These are phyloP conservation scores for Paedocypris sp. DNA, from an alignment of 2,113 vertebrate genomes.

Conservation along the genomic window DNA sequence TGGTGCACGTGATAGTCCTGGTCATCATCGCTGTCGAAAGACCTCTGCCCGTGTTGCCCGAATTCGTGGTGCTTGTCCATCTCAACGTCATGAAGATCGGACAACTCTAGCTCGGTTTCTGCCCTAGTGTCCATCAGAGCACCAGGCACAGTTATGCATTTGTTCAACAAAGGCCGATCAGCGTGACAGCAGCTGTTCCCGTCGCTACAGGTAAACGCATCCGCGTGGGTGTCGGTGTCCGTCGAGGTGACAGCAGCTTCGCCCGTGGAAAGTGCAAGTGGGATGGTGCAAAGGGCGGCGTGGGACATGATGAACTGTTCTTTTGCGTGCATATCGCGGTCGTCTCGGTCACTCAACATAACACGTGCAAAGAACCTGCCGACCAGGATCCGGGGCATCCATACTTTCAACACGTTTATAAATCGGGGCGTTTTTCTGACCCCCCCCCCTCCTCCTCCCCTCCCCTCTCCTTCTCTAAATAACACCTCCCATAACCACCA, in stretches of 20 bases:
- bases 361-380: background rate
- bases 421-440: background rate
- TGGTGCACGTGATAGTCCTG: background rate
- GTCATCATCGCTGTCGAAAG: slow-evolving; percentile 8
- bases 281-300: slow-evolving; percentile 19
- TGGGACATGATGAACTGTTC: slow-evolving; percentile 23
- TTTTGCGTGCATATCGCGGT: background rate
- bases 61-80: slow-evolving; percentile 7
- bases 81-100: background rate
- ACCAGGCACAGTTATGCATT: slow-evolving; percentile 20
- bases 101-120: background rate
- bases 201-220: background rate
- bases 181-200: background rate
- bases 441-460: background rate
- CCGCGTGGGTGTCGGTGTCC: background rate
- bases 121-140: background rate
- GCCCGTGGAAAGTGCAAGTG: slow-evolving; percentile 3
- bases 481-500: background rate
- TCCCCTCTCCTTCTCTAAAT: background rate
- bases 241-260: background rate
- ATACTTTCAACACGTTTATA: background rate
- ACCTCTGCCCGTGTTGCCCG: slow-evolving; percentile 2
- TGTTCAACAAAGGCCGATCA: background rate
- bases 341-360: background rate
- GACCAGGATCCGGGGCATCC: background rate